Conservation (phyloP, 2,797 vertebrate genomes). For the Neopelma chrysocephalum region DNA sequence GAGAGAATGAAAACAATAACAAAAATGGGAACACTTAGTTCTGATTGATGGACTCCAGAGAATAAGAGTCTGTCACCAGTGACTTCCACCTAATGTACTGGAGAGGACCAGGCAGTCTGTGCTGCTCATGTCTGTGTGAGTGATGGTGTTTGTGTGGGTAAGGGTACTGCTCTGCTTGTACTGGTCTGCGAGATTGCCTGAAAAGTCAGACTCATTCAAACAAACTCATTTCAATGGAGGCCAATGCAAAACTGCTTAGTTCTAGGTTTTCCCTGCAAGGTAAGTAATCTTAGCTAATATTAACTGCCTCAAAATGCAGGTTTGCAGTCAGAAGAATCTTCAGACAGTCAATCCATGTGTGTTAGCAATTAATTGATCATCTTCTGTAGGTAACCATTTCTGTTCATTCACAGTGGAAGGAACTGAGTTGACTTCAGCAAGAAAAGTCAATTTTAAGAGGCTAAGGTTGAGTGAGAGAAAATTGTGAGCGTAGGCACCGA, state of each 20-base stretch:
- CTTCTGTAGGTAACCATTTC: not conserved
- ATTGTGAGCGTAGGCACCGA: not conserved
- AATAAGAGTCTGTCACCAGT: not conserved
- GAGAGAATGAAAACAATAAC: not conserved
- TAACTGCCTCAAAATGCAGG: not conserved
- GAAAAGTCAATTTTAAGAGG: not conserved
- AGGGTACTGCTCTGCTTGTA: not conserved
- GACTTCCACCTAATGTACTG: not conserved
- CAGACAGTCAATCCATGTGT: not conserved
- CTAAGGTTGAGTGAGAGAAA: not conserved
- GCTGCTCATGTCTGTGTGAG: not conserved
- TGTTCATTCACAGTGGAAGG: not conserved
- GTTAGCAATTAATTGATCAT: not conserved
- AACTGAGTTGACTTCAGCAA: not conserved
- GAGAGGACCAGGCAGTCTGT: not conserved
- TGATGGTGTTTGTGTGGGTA: not conserved
- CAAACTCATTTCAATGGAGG: not conserved
- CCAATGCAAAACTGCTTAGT: not conserved
- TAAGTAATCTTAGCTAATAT: not conserved
- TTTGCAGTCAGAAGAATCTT: not conserved
- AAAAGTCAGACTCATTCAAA: not conserved
- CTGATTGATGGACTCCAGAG: not conserved
- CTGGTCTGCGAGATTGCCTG: not conserved
- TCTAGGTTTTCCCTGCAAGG: not conserved
- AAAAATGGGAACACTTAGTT: not conserved